These are phyloP conservation scores for Bubo bubo DNA, from an alignment of 2,113 vertebrate genomes.

Conservation along the genomic window DNA sequence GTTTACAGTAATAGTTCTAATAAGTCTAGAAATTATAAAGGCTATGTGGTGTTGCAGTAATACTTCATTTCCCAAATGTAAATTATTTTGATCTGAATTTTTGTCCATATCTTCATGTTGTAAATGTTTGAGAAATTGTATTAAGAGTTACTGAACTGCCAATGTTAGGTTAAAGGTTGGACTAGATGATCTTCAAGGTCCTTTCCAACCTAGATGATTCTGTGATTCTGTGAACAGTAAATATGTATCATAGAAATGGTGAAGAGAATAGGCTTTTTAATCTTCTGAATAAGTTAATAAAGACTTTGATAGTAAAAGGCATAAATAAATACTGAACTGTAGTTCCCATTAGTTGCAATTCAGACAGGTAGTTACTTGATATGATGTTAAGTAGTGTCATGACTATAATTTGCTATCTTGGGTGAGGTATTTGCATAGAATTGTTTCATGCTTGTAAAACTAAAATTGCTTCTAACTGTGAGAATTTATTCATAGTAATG, in stretches of 20 bases:
- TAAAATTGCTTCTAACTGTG: neutral
- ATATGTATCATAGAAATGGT: neutral
- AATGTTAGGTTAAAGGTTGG: too few species aligned
- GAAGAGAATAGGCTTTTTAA: neutral
- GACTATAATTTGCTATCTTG: neutral
- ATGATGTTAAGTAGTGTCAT: neutral
- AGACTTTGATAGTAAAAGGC: neutral
- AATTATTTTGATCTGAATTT: neutral
- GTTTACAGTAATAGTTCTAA: neutral
- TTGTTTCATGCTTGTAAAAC: neutral
- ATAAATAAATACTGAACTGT: neutral
- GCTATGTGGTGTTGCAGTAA: neutral
- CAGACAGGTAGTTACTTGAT: neutral
- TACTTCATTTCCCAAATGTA: neutral
- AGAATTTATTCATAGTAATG: neutral
- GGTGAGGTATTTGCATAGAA: neutral
- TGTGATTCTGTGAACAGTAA: neutral
- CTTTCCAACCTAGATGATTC: too few species aligned
- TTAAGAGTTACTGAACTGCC: neutral
- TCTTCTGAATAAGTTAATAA: neutral
- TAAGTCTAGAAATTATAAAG: neutral
- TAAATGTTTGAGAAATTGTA: neutral
- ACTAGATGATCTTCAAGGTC: too few species aligned
- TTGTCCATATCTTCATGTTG: neutral
- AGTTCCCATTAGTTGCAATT: neutral